A percentile compares a stretch with the other conserved stretches of the same genome.
Conservation (phyloP, 53 echinoderm and acorn worm species). For the Echinarachnius parma region DNA sequence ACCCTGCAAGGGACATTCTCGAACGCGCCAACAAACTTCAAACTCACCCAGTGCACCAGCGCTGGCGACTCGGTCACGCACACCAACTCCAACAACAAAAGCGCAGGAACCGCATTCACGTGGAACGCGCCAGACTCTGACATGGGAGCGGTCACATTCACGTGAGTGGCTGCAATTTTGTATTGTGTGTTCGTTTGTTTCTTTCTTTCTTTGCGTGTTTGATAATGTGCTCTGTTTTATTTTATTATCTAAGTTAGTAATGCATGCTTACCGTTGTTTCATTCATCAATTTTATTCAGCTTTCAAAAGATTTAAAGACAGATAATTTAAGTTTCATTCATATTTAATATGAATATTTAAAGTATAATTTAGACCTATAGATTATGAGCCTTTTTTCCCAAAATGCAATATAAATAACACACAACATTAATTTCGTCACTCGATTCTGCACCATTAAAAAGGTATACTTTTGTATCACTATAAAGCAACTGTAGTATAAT, state of each 20-base stretch:
- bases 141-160: slow-evolving; percentile 21
- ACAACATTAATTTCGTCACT: too few species aligned
- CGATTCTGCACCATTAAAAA: too few species aligned
- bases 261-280: too few species aligned
- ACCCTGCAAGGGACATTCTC: slow-evolving; percentile 36
- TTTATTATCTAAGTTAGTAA: neutral
- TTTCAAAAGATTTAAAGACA: too few species aligned
- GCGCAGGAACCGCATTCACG: slow-evolving; percentile 5
- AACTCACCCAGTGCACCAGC: slow-evolving; percentile 23
- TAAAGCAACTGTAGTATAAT: too few species aligned
- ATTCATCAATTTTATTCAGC: too few species aligned
- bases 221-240: neutral
- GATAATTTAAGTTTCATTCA: too few species aligned
- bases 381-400: too few species aligned
- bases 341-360: too few species aligned
- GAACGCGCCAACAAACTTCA: slow-evolving; percentile 6
- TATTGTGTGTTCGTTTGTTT: neutral
- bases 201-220: neutral
- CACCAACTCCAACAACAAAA: neutral
- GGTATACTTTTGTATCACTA: too few species aligned
- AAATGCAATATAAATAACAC: too few species aligned
- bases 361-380: too few species aligned
- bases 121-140: slow-evolving; percentile 39
- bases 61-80: slow-evolving; percentile 45
- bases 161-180: slow-evolving; percentile 34